Evolutionary conservation across 2,888 invertebrate species (phyloP).

Genomic region (Xylocampa areola): DNA sequence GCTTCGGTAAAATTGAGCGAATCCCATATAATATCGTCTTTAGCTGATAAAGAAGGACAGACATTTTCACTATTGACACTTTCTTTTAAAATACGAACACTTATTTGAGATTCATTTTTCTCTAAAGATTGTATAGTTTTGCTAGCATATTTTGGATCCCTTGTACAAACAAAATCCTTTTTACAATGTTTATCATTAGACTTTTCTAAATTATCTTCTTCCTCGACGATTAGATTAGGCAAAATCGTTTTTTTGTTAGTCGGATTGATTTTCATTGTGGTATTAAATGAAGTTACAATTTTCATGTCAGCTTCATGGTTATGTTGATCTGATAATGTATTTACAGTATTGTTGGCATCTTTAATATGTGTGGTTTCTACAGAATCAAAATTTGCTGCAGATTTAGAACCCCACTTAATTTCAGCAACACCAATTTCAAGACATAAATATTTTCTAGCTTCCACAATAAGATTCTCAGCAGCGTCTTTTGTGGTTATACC

Average conservation of each 20-base stretch:
- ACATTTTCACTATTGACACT: slow-evolving; percentile 20
- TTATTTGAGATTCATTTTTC: slow-evolving; percentile 18
- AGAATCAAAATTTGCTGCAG: slow-evolving; percentile 27
- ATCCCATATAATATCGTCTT: slow-evolving; percentile 80
- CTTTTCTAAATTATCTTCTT: slow-evolving; percentile 4
- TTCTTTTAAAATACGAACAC: slow-evolving; percentile 16
- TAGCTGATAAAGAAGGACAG: slow-evolving; percentile 36
- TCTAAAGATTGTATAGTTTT: slow-evolving; percentile 1
- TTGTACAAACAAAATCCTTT: background rate
- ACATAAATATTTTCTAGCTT: slow-evolving; percentile 93
- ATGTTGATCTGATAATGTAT: slow-evolving; percentile 3
- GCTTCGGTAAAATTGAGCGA: slow-evolving; percentile 78
- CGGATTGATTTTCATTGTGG: background rate
- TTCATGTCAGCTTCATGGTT: background rate
- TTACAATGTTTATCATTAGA: background rate
- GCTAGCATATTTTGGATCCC: background rate
- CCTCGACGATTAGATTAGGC: background rate
- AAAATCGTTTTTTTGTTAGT: background rate
- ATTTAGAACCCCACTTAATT: slow-evolving; percentile 91
- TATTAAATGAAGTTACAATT: background rate
- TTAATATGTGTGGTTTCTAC: slow-evolving; percentile 8
- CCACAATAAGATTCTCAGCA: slow-evolving; percentile 93
- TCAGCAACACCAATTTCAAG: slow-evolving; percentile 93
- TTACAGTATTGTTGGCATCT: slow-evolving; percentile 2
- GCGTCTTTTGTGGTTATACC: slow-evolving; percentile 95